Percentiles rank a stretch among this genome's conserved stretches.
These are phyloP conservation scores for Entomyzon cyanotis DNA, from an alignment of 2,113 vertebrate genomes.

Conservation along the genomic window DNA sequence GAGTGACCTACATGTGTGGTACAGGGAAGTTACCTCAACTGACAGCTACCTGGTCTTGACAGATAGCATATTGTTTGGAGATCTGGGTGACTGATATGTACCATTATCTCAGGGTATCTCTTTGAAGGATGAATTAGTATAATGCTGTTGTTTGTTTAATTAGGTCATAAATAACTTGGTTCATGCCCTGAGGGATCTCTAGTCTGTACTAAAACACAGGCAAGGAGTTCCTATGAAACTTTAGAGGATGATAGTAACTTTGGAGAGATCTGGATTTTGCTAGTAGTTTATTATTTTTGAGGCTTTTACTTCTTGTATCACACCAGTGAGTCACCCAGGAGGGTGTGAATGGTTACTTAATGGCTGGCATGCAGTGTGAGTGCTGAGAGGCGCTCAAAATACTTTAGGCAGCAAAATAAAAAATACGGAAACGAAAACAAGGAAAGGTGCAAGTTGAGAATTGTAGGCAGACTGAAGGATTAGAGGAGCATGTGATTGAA, in stretches of 20 bases:
- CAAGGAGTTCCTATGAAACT: neutral
- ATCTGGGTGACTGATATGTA: neutral
- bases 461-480: neutral
- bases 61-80: slow-evolving; percentile 5
- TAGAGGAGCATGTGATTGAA: neutral
- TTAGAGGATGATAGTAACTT: neutral
- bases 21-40: neutral
- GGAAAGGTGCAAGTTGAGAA: neutral
- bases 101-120: slow-evolving; percentile 15
- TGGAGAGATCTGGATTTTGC: neutral
- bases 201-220: neutral
- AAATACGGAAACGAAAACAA: neutral
- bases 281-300: neutral
- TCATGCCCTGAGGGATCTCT: neutral
- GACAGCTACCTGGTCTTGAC: neutral
- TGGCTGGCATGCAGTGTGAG: neutral
- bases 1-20: neutral
- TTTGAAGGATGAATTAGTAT: slow-evolving; percentile 35
- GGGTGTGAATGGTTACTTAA: neutral
- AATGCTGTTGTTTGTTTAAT: slow-evolving; percentile 24
- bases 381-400: neutral
- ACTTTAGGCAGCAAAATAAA: neutral
- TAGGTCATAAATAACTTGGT: slow-evolving; percentile 29
- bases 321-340: neutral
- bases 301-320: neutral